Conservation (phyloP, 2,113 vertebrate species). For the Hippocampus barbouri region DNA sequence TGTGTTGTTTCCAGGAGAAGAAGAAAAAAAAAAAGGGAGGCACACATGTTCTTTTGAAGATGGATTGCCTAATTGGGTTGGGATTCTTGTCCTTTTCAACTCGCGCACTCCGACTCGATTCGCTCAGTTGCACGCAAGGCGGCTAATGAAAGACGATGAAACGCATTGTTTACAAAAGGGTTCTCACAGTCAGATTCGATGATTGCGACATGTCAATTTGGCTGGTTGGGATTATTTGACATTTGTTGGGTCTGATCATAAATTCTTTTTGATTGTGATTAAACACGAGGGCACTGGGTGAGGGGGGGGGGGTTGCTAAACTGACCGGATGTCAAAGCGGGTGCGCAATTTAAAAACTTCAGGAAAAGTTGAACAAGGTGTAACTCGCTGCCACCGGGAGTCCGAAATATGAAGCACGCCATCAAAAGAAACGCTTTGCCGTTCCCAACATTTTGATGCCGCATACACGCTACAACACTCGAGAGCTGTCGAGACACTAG, state of each 20-base stretch:
- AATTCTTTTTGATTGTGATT: background rate
- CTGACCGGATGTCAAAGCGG: too few relatives aligned
- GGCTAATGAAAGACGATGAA: slow-evolving; percentile 21
- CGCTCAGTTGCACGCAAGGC: slow-evolving; percentile 4
- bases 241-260: background rate
- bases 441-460: background rate
- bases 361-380: too few relatives aligned
- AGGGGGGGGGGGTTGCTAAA: too few relatives aligned
- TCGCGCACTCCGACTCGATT: slow-evolving; percentile 20
- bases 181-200: background rate
- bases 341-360: too few relatives aligned
- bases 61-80: background rate
- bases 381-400: background rate
- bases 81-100: slow-evolving; percentile 5
- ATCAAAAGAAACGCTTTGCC: background rate
- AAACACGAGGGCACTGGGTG: background rate
- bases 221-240: background rate
- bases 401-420: background rate
- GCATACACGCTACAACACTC: too few relatives aligned
- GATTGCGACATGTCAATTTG: background rate
- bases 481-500: too few relatives aligned
- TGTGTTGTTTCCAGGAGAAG: slow-evolving; percentile 6
- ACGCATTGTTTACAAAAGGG: slow-evolving; percentile 24
- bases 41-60: slow-evolving; percentile 12
- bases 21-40: background rate